Evolutionary conservation across 2,888 invertebrate genomes (phyloP), one percentile per base, ranked within the genome.

Genomic region (Argyresthia albistria): DNA sequence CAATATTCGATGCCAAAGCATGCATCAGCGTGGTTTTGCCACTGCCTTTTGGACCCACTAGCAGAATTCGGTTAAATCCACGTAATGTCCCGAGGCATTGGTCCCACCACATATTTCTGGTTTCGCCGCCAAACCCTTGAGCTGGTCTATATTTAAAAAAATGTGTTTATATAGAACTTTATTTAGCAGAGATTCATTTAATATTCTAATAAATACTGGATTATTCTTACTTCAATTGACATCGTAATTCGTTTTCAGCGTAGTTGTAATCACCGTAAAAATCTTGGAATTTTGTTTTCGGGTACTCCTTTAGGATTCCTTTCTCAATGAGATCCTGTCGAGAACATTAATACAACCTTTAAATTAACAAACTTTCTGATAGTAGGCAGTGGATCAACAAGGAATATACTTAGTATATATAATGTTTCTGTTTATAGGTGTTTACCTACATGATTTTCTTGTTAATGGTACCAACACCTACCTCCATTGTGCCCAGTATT

Each of bases 231-330:
- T 25, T 25, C 2, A 25, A 10, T 42, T 42, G 42, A 52, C 73
- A 73, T 12, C 79, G 73, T 4, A 73, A 54, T 52, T 74, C 73
- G n/a, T 76, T 75, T 15, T 81, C 83, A 25, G 65, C 70, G 52
- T 73, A 81, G 55, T 82, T 80, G 10, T 69, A 62, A 53, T 83
- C 83, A 7, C 81, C 83, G 10, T 69, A 56, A 52, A 76, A 82
- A 14, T 80, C 73, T 54, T 67, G 57, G 1, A 82, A 58, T 53
- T 66, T 66, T 3, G 58, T 70, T 53, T 54, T 61, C 14, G 70
- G 69, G 56, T 76, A 77, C 51, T 80, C 69, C 58, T 62, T 65
- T 1, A 83, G 53, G 14, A 73, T 60, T 3, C 68, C 74, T 42
- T 61, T 64, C 9, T 63, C 52, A 0, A 61, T 67, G 43, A 82